A percentile compares a stretch with the other conserved stretches of the same genome.
phyloP scores from a whole-genome alignment of 2,888 invertebrate genomes.

The Drosophila setosimentum region DNA sequence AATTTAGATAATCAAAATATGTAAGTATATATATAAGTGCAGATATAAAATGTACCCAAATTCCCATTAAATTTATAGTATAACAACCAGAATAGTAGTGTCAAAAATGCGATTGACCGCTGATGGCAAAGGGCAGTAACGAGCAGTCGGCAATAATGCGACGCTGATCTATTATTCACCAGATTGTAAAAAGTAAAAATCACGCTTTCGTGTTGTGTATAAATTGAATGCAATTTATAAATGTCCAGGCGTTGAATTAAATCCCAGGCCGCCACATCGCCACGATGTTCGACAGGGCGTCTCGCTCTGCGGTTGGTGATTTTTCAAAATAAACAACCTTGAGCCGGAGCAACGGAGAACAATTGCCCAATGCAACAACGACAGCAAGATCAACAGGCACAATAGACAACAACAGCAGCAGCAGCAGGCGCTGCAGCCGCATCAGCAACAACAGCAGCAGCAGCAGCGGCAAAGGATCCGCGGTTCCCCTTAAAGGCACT shows the following conservation, averaged over 20 bases:
- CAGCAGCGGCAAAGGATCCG: conserved; percentile 63
- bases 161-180: conserved; percentile 79
- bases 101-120: conserved; percentile 35
- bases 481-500: conserved; percentile 68
- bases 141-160: conserved; percentile 58
- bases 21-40: neutral
- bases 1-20: neutral
- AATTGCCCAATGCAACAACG: conserved; percentile 64
- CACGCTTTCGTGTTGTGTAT: conserved; percentile 83
- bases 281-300: conserved; percentile 54
- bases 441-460: conserved; percentile 32
- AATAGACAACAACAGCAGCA: conserved; percentile 62
- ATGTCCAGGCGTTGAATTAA: conserved; percentile 83
- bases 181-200: conserved; percentile 82
- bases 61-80: neutral
- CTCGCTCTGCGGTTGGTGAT: conserved; percentile 66
- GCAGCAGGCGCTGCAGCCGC: conserved; percentile 21
- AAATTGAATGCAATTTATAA: conserved; percentile 85
- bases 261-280: conserved; percentile 73
- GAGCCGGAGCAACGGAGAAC: conserved; percentile 69
- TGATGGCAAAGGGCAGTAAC: conserved; percentile 40
- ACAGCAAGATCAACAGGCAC: conserved; percentile 60
- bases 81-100: conserved; percentile 22
- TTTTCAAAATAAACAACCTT: conserved; percentile 82
- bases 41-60: neutral